Percentiles rank a stretch among this genome's conserved stretches.
These are phyloP conservation scores for Enteromius paludinosus DNA, from an alignment of 2,797 vertebrate species.

Conservation along the genomic window DNA sequence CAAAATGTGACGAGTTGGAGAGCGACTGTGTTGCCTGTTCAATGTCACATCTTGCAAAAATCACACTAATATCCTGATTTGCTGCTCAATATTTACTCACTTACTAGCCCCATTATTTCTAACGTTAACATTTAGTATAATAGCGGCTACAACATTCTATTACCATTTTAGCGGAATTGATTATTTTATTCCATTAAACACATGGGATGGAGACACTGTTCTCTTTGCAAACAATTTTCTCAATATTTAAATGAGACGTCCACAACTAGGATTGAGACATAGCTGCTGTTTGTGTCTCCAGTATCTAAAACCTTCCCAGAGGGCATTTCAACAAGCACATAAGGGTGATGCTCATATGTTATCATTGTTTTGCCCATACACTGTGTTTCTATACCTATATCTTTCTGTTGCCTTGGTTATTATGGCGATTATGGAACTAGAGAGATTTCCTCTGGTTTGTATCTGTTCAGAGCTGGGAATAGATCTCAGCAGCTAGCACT, in stretches of 20 bases:
- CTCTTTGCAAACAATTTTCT: not conserved
- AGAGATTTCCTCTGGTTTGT: conserved; percentile 20
- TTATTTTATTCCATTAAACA: not conserved
- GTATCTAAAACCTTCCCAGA: not conserved
- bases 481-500: conserved; percentile 52
- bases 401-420: conserved; percentile 43
- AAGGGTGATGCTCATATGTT: not conserved
- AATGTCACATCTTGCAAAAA: too few relatives aligned
- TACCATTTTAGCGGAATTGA: not conserved
- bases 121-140: not conserved
- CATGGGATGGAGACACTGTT: not conserved
- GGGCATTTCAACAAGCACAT: not conserved
- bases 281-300: not conserved
- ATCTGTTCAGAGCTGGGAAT: conserved; percentile 31
- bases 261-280: not conserved
- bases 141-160: not conserved
- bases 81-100: not conserved
- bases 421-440: not conserved
- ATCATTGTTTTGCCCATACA: not conserved
- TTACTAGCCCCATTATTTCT: not conserved
- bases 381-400: not conserved
- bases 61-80: too few relatives aligned
- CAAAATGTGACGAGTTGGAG: too few relatives aligned
- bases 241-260: not conserved
- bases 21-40: too few relatives aligned